Evolutionary conservation across 2,113 vertebrate genomes (phyloP), one percentile per base, ranked within the genome.

Genomic region (Pipa parva): DNA sequence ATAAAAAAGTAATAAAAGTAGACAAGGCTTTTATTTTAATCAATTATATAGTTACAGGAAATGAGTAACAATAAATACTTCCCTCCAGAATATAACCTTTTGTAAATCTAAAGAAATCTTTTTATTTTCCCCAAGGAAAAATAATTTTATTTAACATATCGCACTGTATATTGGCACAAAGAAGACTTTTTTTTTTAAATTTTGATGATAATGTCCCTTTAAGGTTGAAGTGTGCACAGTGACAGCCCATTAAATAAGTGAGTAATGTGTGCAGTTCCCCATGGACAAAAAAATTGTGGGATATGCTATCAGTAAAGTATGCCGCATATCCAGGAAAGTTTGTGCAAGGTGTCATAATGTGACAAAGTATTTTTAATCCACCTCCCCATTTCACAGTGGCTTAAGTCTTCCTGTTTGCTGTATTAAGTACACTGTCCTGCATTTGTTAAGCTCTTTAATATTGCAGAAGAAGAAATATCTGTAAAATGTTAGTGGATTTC

Each of bases 101-200:
- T n/a, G n/a, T n/a, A n/a, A n/a, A n/a, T n/a, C n/a, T n/a, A 93
- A 90, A 93, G 83, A 92, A 83, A 92, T 93, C 91, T 79, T 82
- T 92, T 92, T 87, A 89, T 75, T 51, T 84, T 89, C 33, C 31
- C 33, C 33, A 9, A 36, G 33, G 3, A 13, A 12, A 36, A 36
- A 36, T 36, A 36, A n/a, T n/a, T n/a, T n/a, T n/a, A n/a, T n/a
- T n/a, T n/a, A n/a, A n/a, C n/a, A n/a, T n/a, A n/a, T n/a, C n/a
- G n/a, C n/a, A n/a, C n/a, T n/a, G n/a, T n/a, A n/a, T n/a, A n/a
- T n/a, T n/a, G n/a, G n/a, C n/a, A n/a, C n/a, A n/a, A n/a, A n/a
- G n/a, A n/a, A n/a, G n/a, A n/a, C n/a, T 36, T 3, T 36, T 8
- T 36, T 13, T 13, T 36, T 36, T 36, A 9, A 36, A 13, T 13